Evolutionary conservation across 2,888 invertebrate genomes (phyloP).

Genomic region (Oegoconia quadripuncta): DNA sequence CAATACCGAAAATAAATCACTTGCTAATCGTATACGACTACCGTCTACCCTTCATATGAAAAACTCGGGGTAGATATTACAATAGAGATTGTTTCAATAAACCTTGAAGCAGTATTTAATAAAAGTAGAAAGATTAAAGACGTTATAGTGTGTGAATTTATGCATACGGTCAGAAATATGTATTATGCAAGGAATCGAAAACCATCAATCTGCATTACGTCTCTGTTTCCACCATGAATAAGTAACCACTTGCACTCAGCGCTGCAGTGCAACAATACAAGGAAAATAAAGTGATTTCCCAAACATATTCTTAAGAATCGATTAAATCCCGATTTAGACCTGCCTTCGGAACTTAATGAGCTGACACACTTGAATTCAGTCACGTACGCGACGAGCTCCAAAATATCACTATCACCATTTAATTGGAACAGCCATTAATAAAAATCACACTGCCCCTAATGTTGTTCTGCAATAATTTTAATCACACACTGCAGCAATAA

Average conservation of each 20-base stretch:
- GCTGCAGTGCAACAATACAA: constrained; percentile 27
- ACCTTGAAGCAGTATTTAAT: too few species aligned
- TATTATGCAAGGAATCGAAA: too few species aligned
- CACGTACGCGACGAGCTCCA: constrained; percentile 53
- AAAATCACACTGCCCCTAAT: constrained; percentile 53
- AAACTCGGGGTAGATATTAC: too few species aligned
- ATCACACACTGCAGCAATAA: constrained; percentile 29
- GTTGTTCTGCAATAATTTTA: constrained; percentile 43
- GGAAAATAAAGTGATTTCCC: constrained; percentile 50
- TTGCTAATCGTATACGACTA: too few species aligned
- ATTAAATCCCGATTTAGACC: constrained; percentile 39
- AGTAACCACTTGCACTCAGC: background rate
- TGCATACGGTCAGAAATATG: too few species aligned
- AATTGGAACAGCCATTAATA: constrained; percentile 50
- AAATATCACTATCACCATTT: constrained; percentile 37
- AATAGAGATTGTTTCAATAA: too few species aligned
- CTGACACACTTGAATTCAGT: constrained; percentile 59
- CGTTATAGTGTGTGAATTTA: too few species aligned
- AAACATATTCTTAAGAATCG: constrained; percentile 41
- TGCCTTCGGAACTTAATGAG: constrained; percentile 37
- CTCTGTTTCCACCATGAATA: background rate
- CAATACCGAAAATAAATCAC: too few species aligned
- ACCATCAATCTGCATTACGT: background rate
- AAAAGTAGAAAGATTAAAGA: too few species aligned
- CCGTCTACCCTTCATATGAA: too few species aligned